phyloP scores from a whole-genome alignment of 1,140 invertebrate genomes.

The Drosophila melanica region DNA sequence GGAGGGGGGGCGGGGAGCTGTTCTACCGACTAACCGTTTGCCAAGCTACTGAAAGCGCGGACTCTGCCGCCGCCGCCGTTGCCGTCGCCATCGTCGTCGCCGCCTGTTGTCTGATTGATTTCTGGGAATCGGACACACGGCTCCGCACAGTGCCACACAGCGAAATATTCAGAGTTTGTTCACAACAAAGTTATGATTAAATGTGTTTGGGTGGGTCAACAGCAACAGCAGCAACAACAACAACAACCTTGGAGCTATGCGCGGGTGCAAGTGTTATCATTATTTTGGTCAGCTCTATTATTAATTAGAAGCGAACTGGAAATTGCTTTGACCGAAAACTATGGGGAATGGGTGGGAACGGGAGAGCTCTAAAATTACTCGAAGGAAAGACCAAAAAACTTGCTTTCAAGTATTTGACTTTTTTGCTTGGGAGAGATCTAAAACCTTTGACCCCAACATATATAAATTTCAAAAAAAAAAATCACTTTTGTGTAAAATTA shows the following conservation, averaged over 20 bases:
- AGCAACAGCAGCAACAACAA: constrained; percentile 6
- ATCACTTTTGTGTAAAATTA: too few species aligned
- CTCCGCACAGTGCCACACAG: constrained; percentile 45
- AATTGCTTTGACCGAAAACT: constrained; percentile 5
- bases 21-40: constrained; percentile 36
- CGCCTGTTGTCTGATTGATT: constrained; percentile 73
- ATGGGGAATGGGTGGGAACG: constrained; percentile 34
- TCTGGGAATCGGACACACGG: constrained; percentile 65
- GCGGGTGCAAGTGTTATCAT: constrained; percentile 75
- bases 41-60: constrained; percentile 70
- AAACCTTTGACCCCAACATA: background rate
- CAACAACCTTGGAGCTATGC: constrained; percentile 32
- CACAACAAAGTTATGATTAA: constrained; percentile 81
- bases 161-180: constrained; percentile 42
- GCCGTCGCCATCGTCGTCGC: too few species aligned
- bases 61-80: constrained; percentile 8
- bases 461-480: too few species aligned
- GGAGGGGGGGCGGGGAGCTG: background rate
- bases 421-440: too few species aligned
- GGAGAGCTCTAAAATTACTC: background rate
- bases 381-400: too few species aligned
- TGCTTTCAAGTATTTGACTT: too few species aligned
- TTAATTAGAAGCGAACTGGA: constrained; percentile 58
- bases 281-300: constrained; percentile 60
- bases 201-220: constrained; percentile 41